Evolutionary conservation across 2,113 vertebrate species (phyloP).

Genomic region (Aptenodytes patagonicus): DNA sequence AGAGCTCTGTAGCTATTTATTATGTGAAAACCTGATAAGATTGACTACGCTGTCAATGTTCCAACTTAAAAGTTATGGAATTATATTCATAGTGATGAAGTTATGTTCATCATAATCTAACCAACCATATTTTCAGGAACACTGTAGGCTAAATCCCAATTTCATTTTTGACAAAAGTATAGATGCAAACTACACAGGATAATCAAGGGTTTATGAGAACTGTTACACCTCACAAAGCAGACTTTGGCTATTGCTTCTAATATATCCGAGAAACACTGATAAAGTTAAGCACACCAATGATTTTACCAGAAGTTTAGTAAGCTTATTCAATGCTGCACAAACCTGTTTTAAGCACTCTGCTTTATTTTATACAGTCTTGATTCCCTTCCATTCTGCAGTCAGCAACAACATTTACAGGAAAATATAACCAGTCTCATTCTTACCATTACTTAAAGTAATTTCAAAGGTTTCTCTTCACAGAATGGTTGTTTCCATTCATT

Average conservation of each 20-base stretch:
- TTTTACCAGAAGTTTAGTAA: not conserved
- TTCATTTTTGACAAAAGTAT: not conserved
- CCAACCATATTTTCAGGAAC: not conserved
- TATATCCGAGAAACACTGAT: not conserved
- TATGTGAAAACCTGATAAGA: not conserved
- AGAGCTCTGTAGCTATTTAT: not conserved
- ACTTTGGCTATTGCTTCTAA: not conserved
- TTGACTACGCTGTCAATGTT: not conserved
- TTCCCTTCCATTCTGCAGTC: not conserved
- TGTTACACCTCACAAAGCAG: not conserved
- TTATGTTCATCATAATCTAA: not conserved
- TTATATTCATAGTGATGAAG: not conserved
- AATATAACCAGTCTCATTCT: not conserved
- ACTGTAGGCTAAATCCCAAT: not conserved
- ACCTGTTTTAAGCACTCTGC: not conserved
- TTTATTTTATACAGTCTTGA: not conserved
- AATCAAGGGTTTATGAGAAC: not conserved
- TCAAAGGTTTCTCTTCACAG: constrained; percentile 20
- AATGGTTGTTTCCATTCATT: not conserved
- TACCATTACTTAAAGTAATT: constrained; percentile 11
- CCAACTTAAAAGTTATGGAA: not conserved
- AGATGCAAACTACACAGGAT: not conserved
- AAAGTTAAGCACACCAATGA: not conserved
- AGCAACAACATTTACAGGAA: not conserved
- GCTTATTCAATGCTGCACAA: not conserved